Conservation (phyloP, 1,140 invertebrate genomes). For the Scaptomyza hsui region DNA sequence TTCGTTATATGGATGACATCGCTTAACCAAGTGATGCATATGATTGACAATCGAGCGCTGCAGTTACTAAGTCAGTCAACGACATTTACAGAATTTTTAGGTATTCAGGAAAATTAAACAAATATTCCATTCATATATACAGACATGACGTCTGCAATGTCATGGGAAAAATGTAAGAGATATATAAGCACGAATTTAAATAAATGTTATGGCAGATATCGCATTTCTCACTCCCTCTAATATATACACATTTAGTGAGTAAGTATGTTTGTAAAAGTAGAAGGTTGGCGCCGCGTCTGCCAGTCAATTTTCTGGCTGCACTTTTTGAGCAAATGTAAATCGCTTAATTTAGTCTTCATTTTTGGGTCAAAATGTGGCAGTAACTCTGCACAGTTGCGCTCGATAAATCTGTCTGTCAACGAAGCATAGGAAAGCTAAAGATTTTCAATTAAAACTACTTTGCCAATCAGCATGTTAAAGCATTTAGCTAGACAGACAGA, state of each 20-base stretch:
- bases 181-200: conserved; percentile 40
- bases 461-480: conserved; percentile 67
- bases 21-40: conserved; percentile 64
- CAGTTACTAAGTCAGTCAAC: conserved; percentile 53
- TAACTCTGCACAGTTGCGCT: not conserved
- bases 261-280: not conserved
- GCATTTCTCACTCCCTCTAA: not conserved
- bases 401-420: conserved; percentile 29
- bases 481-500: conserved; percentile 27
- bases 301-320: conserved; percentile 18
- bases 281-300: conserved; percentile 52
- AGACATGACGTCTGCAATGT: conserved; percentile 23
- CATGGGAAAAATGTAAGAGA: conserved; percentile 6
- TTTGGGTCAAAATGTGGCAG: conserved; percentile 48
- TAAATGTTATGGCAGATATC: conserved; percentile 43
- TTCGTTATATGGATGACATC: conserved; percentile 49
- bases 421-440: conserved; percentile 59
- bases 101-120: conserved; percentile 67
- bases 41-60: conserved; percentile 68
- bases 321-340: conserved; percentile 48
- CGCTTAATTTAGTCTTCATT: conserved; percentile 47
- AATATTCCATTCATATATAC: conserved; percentile 23
- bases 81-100: conserved; percentile 66
- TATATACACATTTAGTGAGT: not conserved
- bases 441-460: conserved; percentile 81